phyloP scores from a whole-genome alignment of 2,113 vertebrate genomes.

The Neofelis nebulosa region DNA sequence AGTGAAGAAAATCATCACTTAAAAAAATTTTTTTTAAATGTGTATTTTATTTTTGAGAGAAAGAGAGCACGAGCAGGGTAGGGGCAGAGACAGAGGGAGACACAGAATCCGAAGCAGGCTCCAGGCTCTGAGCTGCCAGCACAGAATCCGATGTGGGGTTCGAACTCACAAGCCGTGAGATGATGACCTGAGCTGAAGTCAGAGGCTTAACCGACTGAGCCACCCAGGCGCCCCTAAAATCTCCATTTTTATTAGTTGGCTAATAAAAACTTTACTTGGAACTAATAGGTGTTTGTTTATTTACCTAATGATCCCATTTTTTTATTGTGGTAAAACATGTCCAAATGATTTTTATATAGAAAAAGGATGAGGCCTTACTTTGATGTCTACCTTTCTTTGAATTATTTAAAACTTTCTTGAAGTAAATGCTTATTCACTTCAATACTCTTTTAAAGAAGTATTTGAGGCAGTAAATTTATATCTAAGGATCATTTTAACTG shows the following conservation, averaged over 20 bases:
- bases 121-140: too few species aligned
- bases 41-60: too few species aligned
- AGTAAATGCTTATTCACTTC: constrained; percentile 27
- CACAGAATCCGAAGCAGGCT: too few species aligned
- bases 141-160: too few species aligned
- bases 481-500: neutral
- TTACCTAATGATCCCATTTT: neutral
- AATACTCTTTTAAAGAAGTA: constrained; percentile 27
- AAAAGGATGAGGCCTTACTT: neutral
- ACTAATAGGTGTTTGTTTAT: constrained; percentile 7
- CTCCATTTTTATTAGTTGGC: neutral
- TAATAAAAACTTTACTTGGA: neutral
- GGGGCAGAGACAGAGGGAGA: too few species aligned
- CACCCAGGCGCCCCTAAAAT: too few species aligned
- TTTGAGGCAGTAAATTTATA: neutral
- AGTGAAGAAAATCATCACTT: neutral
- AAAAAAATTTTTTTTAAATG: too few species aligned
- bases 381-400: neutral
- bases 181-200: too few species aligned
- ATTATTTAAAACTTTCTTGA: neutral
- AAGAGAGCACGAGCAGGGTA: too few species aligned
- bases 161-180: too few species aligned
- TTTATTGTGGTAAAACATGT: neutral
- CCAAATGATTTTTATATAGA: neutral
- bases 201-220: too few species aligned